Evolutionary conservation across 2,113 vertebrate genomes (phyloP), one percentile per base, ranked within the genome.

Genomic region (Pterocles orientalis): DNA sequence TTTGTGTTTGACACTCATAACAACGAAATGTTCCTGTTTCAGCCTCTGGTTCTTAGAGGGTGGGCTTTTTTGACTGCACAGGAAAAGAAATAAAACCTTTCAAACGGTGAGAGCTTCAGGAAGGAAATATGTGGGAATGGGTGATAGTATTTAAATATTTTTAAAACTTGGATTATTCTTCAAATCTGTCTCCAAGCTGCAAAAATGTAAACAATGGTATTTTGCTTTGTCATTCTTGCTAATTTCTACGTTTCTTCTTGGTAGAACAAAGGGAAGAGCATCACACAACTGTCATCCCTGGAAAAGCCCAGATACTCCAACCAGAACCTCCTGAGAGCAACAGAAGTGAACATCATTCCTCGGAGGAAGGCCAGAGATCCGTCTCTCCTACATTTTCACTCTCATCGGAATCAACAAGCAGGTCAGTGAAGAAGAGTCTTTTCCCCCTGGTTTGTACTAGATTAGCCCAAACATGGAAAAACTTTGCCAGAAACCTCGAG

Each of bases 341-440:
- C 8, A 36, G 28, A 20, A 91, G 72, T 8, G 92, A 94, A 4
- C 60, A 77, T 69, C 10, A 2, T 3, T 56, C 82, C n/a, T 20
- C 51, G 81, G 25, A 82, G 61, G 94, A 92, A 19, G n/a, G 54
- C 28, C 94, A 77, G 71, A 85, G 51, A 9, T 33, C 70, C 1
- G 26, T 26, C 53, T 92, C 93, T 61, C 94, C 94, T 5, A 57
- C 60, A 0, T 3, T 56, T 24, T 88, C 83, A 0, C 54, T 91
- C 18, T 96, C 97, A 0, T 92, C 97, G 18, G 94, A 10, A 10
- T 98, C 98, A 0, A 95, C 82, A 4, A 97, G 96, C 87, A 98
- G 98, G 98, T 98, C 3, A 70, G 97, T 89, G 76, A 5, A 41
- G 69, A n/a, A n/a, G 33, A 12, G 9, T 4, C n/a, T 11, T 1